These are phyloP conservation scores for Clepsis dumicolana DNA, from an alignment of 2,888 invertebrate genomes.

Conservation along the genomic window DNA sequence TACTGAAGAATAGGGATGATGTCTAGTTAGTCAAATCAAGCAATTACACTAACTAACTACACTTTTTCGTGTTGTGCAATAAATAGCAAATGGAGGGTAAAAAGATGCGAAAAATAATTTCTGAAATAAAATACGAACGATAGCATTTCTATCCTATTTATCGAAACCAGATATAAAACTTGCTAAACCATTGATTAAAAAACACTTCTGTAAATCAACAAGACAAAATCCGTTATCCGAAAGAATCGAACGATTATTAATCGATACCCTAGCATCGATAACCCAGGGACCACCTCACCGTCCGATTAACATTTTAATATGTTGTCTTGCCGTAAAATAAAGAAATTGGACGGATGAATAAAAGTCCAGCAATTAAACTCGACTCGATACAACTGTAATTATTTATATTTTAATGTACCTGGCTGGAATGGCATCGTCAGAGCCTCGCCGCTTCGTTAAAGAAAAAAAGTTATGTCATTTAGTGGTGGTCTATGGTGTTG, in stretches of 20 bases:
- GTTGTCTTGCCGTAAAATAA: constrained; percentile 83
- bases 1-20: not conserved
- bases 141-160: no score
- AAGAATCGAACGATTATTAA: constrained; percentile 48
- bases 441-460: constrained; percentile 63
- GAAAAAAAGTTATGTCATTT: constrained; percentile 53
- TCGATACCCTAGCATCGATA: constrained; percentile 55
- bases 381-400: constrained; percentile 73
- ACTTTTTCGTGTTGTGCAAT: no score
- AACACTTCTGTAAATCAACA: constrained; percentile 29
- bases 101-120: no score
- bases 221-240: constrained; percentile 12
- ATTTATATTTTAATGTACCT: constrained; percentile 73
- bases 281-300: constrained; percentile 72
- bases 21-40: not conserved
- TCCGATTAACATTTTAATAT: constrained; percentile 84
- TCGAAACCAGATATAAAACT: no score
- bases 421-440: constrained; percentile 57
- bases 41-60: no score
- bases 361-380: constrained; percentile 75
- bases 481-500: constrained; percentile 45
- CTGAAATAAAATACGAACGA: no score
- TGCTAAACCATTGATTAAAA: constrained; percentile 14
- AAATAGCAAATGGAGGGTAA: no score
- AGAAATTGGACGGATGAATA: constrained; percentile 76